Conservation (phyloP, 1,140 invertebrate genomes). For the Apocrypta bakeri region DNA sequence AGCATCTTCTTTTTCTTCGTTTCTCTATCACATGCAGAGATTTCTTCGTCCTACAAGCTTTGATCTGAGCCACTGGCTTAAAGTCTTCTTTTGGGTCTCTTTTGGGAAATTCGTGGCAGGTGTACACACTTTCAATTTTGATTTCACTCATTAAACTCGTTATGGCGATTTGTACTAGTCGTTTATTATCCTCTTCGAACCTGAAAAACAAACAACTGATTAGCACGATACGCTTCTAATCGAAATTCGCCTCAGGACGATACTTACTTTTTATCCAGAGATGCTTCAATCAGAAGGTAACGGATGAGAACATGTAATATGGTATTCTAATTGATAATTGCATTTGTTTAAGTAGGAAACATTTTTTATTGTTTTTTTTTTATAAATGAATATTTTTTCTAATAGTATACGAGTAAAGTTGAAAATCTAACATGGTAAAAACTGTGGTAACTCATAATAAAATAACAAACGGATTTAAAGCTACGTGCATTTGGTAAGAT, state of each 20-base stretch:
- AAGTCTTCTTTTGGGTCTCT: neutral
- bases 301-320: neutral
- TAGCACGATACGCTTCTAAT: neutral
- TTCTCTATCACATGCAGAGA: too few species aligned
- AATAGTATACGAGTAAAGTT: neutral
- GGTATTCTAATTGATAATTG: neutral
- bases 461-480: neutral
- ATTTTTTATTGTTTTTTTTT: slow-evolving; percentile 5
- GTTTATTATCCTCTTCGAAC: slow-evolving; percentile 37
- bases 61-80: neutral
- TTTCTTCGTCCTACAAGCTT: neutral
- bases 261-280: slow-evolving; percentile 39
- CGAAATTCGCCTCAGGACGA: neutral
- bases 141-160: neutral
- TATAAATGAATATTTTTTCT: neutral
- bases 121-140: slow-evolving; percentile 1
- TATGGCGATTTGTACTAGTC: neutral
- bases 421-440: slow-evolving; percentile 1
- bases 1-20: too few species aligned
- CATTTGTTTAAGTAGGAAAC: neutral
- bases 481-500: neutral
- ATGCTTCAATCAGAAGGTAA: neutral
- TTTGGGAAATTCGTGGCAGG: neutral
- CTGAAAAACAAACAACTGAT: slow-evolving; percentile 35
- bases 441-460: neutral